Conservation (phyloP, 2,888 invertebrate species). For the Dynastes maya region DNA sequence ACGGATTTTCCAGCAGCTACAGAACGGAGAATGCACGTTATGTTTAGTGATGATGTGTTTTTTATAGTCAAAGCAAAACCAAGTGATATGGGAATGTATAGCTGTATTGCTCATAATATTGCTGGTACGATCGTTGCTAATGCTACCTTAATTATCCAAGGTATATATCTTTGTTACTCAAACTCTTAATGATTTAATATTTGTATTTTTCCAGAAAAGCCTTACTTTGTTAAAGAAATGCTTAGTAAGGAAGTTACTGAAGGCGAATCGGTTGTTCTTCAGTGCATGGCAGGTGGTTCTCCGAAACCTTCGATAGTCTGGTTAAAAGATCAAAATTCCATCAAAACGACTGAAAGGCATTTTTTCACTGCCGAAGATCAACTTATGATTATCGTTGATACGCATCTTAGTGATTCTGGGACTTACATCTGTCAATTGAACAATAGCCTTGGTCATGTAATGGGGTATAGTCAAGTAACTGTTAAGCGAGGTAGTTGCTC, state of each 20-base stretch:
- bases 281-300: constrained; percentile 90
- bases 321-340: constrained; percentile 86
- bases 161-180: constrained; percentile 60
- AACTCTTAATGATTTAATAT: too few species aligned
- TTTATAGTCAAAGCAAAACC: constrained; percentile 94
- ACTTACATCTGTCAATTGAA: constrained; percentile 92
- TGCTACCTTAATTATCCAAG: constrained; percentile 86
- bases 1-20: constrained; percentile 95
- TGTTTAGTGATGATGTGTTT: constrained; percentile 92
- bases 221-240: constrained; percentile 90
- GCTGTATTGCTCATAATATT: constrained; percentile 92
- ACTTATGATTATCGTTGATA: constrained; percentile 88
- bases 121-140: constrained; percentile 91
- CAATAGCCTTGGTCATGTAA: constrained; percentile 86
- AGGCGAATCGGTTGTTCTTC: constrained; percentile 89
- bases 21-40: constrained; percentile 93
- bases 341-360: constrained; percentile 85
- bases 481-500: constrained; percentile 76
- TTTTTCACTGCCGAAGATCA: constrained; percentile 92
- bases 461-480: constrained; percentile 80
- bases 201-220: constrained; percentile 77
- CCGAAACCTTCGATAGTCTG: constrained; percentile 88
- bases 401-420: constrained; percentile 85
- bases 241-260: constrained; percentile 86
- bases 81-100: constrained; percentile 92